Conservation (phyloP, 2,888 invertebrate genomes). For the Drosophila mulleri region DNA sequence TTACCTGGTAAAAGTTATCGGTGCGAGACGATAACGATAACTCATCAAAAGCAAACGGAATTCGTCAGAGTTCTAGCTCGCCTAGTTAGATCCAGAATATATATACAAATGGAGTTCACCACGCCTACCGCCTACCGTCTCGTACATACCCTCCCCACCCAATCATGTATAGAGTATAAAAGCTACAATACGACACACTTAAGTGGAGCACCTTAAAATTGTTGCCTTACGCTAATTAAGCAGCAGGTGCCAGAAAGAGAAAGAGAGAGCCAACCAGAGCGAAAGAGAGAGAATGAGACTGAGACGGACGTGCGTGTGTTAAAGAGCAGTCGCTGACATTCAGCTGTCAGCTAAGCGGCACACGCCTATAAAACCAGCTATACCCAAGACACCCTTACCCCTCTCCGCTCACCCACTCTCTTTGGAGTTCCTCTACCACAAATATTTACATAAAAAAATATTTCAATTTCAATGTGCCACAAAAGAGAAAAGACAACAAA, state of each 20-base stretch:
- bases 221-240: constrained; percentile 57
- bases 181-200: constrained; percentile 25
- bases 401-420: background rate
- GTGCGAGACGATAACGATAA: too few relatives aligned
- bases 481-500: constrained; percentile 13
- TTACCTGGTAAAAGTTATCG: too few relatives aligned
- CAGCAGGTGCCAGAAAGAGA: constrained; percentile 39
- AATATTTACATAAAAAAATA: constrained; percentile 62
- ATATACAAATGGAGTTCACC: background rate
- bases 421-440: constrained; percentile 7
- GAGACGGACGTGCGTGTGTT: constrained; percentile 1
- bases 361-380: constrained; percentile 25
- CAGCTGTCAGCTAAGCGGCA: constrained; percentile 48
- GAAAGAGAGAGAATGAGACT: background rate
- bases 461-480: constrained; percentile 48
- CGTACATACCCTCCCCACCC: background rate
- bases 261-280: background rate
- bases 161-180: background rate
- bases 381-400: background rate
- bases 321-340: constrained; percentile 34
- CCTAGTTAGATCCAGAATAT: background rate
- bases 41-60: too few relatives aligned
- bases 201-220: constrained; percentile 51
- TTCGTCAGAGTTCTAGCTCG: too few relatives aligned
- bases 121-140: background rate